A percentile compares a stretch with the other conserved stretches of the same genome.
Conservation (phyloP, 2,797 vertebrate genomes). For the Hydrophis major region DNA sequence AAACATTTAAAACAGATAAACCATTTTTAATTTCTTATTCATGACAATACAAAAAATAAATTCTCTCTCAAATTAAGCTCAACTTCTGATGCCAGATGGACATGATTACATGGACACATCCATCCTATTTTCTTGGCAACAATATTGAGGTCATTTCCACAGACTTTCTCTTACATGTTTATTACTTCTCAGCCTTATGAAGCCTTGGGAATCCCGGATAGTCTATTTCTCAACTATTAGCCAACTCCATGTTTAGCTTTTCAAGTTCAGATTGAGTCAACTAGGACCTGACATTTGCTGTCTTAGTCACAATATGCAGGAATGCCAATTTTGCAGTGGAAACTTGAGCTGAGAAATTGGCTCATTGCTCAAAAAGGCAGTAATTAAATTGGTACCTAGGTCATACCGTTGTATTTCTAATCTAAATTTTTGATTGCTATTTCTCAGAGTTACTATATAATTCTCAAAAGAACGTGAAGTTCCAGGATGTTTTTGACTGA, state of each 20-base stretch:
- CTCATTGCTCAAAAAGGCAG: neutral
- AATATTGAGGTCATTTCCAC: neutral
- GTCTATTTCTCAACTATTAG: neutral
- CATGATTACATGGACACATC: neutral
- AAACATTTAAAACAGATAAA: neutral
- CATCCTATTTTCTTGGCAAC: neutral
- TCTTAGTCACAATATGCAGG: neutral
- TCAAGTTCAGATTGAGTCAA: neutral
- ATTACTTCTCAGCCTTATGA: neutral
- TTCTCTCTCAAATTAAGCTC: neutral
- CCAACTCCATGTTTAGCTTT: neutral
- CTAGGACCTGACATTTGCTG: neutral
- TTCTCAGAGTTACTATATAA: neutral
- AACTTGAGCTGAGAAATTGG: neutral
- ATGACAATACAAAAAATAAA: neutral
- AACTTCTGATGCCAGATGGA: neutral
- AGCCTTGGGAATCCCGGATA: neutral
- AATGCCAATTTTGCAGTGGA: neutral
- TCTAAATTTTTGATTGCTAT: neutral
- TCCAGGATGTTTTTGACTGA: neutral
- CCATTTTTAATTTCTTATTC: neutral
- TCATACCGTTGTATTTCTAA: neutral
- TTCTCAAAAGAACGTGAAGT: neutral
- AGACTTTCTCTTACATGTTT: neutral
- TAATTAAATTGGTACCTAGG: neutral